A percentile compares a stretch with the other conserved stretches of the same genome.
Conservation (phyloP, 2,888 invertebrate genomes). For the Archips xylosteana region DNA sequence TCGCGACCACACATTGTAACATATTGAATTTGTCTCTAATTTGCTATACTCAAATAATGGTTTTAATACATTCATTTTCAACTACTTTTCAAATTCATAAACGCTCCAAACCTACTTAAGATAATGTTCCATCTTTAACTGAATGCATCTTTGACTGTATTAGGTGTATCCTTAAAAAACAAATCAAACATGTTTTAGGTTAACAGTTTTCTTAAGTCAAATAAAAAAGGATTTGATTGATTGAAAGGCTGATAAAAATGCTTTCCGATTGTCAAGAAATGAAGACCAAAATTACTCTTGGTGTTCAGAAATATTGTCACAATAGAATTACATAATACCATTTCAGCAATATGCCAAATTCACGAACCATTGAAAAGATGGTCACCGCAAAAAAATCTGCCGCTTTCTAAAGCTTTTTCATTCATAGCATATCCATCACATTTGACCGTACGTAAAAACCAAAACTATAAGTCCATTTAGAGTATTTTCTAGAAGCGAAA, state of each 20-base stretch:
- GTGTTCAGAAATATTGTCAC: neutral
- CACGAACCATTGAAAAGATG: constrained; percentile 9
- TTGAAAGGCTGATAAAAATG: neutral
- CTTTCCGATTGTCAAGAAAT: neutral
- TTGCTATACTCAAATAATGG: neutral
- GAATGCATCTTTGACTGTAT: too few species aligned
- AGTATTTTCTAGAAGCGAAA: constrained; percentile 18
- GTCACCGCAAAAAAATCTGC: constrained; percentile 22
- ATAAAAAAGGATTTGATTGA: too few species aligned
- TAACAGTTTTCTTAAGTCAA: too few species aligned
- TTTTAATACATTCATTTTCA: too few species aligned
- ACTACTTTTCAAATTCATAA: too few species aligned
- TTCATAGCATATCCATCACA: constrained; percentile 15
- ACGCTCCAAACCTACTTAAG: too few species aligned
- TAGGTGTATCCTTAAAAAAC: too few species aligned
- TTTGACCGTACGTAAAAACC: constrained; percentile 5
- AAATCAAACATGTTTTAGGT: too few species aligned
- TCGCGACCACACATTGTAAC: too few species aligned
- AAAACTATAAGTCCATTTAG: constrained; percentile 21
- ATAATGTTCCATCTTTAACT: too few species aligned
- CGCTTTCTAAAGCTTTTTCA: constrained; percentile 37
- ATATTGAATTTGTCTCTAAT: too few species aligned
- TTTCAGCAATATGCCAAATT: constrained; percentile 7
- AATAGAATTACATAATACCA: neutral
- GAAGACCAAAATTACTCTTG: neutral